A percentile compares a stretch with the other conserved stretches of the same genome.
Conservation (phyloP, 2,888 invertebrate genomes). For the Neoitamus cyanurus region DNA sequence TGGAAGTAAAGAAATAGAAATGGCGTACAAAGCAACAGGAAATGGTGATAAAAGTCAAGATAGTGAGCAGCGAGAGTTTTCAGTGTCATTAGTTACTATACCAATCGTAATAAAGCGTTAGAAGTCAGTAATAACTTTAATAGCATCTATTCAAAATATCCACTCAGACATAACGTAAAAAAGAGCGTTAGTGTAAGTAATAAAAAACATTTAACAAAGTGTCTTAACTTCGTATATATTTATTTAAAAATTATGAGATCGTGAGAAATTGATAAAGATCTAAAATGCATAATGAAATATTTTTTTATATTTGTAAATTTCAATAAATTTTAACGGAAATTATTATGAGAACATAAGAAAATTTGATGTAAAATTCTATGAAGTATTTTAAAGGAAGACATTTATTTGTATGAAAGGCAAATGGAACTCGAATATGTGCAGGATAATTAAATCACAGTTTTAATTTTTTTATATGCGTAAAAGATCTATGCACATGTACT, state of each 20-base stretch:
- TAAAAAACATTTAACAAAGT: slow-evolving; percentile 45
- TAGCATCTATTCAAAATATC: slow-evolving; percentile 19
- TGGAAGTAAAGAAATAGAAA: neutral
- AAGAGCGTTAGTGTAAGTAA: slow-evolving; percentile 22
- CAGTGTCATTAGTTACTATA: slow-evolving; percentile 49
- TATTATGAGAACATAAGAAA: slow-evolving; percentile 33
- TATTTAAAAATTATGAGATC: slow-evolving; percentile 43
- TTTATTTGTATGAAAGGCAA: neutral
- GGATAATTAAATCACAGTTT: slow-evolving; percentile 3
- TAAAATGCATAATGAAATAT: slow-evolving; percentile 45
- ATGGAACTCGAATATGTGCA: neutral
- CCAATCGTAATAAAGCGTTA: slow-evolving; percentile 51
- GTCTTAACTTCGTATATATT: slow-evolving; percentile 44
- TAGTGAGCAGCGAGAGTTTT: slow-evolving; percentile 44
- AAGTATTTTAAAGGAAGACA: slow-evolving; percentile 24
- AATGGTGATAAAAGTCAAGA: slow-evolving; percentile 31
- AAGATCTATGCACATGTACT: neutral
- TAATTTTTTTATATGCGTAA: neutral
- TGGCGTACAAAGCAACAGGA: slow-evolving; percentile 1
- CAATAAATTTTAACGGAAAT: slow-evolving; percentile 44
- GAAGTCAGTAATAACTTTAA: slow-evolving; percentile 38
- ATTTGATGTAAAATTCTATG: slow-evolving; percentile 21
- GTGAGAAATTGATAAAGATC: slow-evolving; percentile 37
- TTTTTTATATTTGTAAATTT: slow-evolving; percentile 48
- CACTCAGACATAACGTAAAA: slow-evolving; percentile 18